Conservation (phyloP, 1,140 invertebrate species). For the Zophobas atratus region DNA sequence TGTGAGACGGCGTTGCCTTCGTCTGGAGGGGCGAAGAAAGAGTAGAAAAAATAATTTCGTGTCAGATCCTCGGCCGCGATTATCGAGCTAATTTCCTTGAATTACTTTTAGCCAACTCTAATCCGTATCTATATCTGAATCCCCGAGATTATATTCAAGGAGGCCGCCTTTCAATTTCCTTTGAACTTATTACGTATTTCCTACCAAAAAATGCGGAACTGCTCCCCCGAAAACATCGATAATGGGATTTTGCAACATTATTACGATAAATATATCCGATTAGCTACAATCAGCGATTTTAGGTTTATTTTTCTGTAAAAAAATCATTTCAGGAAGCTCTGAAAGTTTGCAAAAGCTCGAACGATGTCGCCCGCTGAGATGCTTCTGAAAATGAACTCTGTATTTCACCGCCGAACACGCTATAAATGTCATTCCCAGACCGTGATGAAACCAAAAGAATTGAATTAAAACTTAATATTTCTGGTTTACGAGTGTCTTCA, state of each 20-base stretch:
- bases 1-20: constrained; percentile 20
- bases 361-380: constrained; percentile 46
- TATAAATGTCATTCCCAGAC: constrained; percentile 45
- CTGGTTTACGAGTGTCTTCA: constrained; percentile 46
- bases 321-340: constrained; percentile 26
- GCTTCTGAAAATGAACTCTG: constrained; percentile 49
- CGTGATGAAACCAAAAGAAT: constrained; percentile 49
- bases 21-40: constrained; percentile 27
- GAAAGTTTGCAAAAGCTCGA: constrained; percentile 29
- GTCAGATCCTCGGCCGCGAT: constrained; percentile 46
- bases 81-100: constrained; percentile 49
- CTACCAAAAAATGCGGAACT: constrained; percentile 33
- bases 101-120: constrained; percentile 48
- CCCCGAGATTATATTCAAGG: constrained; percentile 43
- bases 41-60: constrained; percentile 46
- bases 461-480: constrained; percentile 48
- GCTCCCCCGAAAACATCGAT: constrained; percentile 21
- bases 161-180: constrained; percentile 48
- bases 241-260: constrained; percentile 26
- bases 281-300: constrained; percentile 31
- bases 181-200: constrained; percentile 48
- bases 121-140: constrained; percentile 48
- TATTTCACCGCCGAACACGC: constrained; percentile 49
- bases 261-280: constrained; percentile 36
- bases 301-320: constrained; percentile 19